Percentiles rank a stretch among this genome's conserved stretches.
These are phyloP conservation scores for Antrozous pallidus DNA, from an alignment of 2,797 vertebrate species.

Conservation along the genomic window DNA sequence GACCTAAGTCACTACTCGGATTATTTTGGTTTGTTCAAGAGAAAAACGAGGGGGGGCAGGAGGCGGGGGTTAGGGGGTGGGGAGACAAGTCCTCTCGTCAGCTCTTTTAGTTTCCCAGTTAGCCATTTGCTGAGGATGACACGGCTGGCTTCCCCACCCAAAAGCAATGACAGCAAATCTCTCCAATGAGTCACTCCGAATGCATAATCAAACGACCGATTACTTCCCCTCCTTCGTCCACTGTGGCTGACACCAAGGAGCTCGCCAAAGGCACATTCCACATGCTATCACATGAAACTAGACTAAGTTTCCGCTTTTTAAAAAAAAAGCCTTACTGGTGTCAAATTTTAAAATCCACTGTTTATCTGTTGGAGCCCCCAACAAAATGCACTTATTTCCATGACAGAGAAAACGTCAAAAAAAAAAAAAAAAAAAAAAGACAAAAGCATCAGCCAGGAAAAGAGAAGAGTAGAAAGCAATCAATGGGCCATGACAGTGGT, in stretches of 20 bases:
- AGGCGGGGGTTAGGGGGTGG: fast-evolving
- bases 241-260: background rate
- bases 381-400: background rate
- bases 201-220: background rate
- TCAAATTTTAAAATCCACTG: slow-evolving; percentile 45
- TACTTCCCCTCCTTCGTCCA: slow-evolving; percentile 6
- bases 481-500: too few species aligned
- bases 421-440: slow-evolving; percentile 34
- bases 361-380: background rate
- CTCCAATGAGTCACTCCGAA: slow-evolving; percentile 29
- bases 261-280: background rate
- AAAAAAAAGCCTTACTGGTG: background rate
- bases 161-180: background rate
- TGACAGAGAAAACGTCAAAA: background rate
- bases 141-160: background rate
- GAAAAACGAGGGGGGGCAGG: background rate
- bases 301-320: slow-evolving; percentile 23
- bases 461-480: background rate
- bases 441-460: background rate
- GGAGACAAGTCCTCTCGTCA: background rate
- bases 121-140: background rate
- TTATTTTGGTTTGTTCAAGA: background rate
- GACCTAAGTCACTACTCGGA: background rate
- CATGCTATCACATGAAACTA: background rate
- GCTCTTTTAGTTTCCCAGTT: background rate